Base-by-base conservation (phyloP, 2,113 vertebrate genomes). In the Hydropotes inermis region DNA sequence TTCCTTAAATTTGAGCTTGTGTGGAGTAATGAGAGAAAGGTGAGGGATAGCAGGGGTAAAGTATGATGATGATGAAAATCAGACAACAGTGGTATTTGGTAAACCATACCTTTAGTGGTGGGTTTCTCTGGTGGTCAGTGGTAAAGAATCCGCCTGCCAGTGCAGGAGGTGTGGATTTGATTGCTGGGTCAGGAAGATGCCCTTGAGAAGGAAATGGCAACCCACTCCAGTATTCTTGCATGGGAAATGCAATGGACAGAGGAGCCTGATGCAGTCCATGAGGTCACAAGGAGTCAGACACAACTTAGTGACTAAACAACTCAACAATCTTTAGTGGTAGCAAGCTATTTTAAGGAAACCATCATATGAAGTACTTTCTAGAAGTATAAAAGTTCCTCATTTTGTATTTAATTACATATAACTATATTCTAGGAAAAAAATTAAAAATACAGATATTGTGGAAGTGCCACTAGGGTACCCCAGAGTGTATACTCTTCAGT, bases 301-400 rank as follows among this genome's bases (percentile, higher is more conserved):
- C 13, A 6, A 27, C 39, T 76, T 43, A 7, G 70, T 43, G 12
- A 43, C 39, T 27, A 27, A 43, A 43, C 23, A 27, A 43, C 6
- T 43, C 70, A 43, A 76, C 23, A 27, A 28, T 39, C 47, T 45
- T 92, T 5, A 8, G 14, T 30, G 12, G 30, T 85, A 87, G 54
- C n/a, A 58, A 83, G 43, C 39, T 96, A 3, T 87, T 96, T 91
- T 97, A 93, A 86, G 78, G 87, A 95, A 86, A 67, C 21, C 1
- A 50, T 90, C 11, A 16, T 58, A 55, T 92, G 47, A 91, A 87
- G 39, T 95, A 91, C 19, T 87, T 89, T 16, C 14, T 95, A 95
- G 76, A 95, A 83, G 81, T 64, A 5, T 89, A n/a, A 33, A 87
- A 33, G 6, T 94, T 92, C 6, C 57, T 95, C 1, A 8, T 83